Evolutionary conservation across 2,888 invertebrate species (phyloP), one percentile per base, ranked within the genome.

Genomic region (Drosophila cyrtoloma): DNA sequence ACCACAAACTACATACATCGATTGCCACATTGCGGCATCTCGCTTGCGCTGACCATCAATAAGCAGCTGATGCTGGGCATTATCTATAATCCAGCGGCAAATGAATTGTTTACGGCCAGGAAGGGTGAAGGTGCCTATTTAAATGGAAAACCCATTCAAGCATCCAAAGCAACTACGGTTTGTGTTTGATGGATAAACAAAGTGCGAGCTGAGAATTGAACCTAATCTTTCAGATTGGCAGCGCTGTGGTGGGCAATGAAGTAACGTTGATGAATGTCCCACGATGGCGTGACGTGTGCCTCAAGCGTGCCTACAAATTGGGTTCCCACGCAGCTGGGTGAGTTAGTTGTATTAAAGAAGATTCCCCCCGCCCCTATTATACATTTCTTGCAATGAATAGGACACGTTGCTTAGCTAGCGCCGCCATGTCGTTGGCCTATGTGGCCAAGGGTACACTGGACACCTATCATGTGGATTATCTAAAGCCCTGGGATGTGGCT

Each of bases 1-100:
- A 98, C 97, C 2, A 95, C 96, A 63, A 98, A 98, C 94, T 97
- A 97, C 92, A 95, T 97, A 30, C 94, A 95, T 83, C 94, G 94
- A 19, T 95, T 96, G 90, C 96, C 96, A 6, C 94, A 95, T 68
- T 94, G 95, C 55, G 95, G 96, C 81, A 95, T 97, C 71, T 96
- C 96, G 0, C 94, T 97, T 50, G 97, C 94, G 33, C 90, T 96
- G 32, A 89, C 94, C 0, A 92, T 95, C 26, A 92, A 94, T 50
- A 95, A 95, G 84, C 93, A 95, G 86, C 89, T 95, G 56, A 94
- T 94, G 5, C 89, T 96, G 74, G 97, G 97, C 37, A 95, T 98
- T 64, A 95, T 97, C 59, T 97, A 95, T 92, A 96, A 97, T 93
- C 97, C 97, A 5, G 94, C 95, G 44, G 92, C 95, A 61, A 94